Evolutionary conservation across 2,888 invertebrate genomes (phyloP), one percentile per base, ranked within the genome.

Genomic region (Steinernema carpocapsae): DNA sequence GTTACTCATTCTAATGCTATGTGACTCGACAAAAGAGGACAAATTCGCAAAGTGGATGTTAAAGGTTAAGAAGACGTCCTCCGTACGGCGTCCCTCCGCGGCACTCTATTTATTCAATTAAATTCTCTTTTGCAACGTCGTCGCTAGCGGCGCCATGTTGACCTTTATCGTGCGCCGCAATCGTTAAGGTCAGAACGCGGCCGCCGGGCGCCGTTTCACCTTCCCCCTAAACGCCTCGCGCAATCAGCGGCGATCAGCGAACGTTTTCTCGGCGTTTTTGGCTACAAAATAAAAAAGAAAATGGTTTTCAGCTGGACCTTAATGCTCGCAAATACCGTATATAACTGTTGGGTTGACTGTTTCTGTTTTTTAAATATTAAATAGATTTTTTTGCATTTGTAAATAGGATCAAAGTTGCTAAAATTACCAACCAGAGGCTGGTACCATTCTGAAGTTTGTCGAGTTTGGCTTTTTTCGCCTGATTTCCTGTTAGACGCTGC

Each of bases 151-250:
- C 64, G 32, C 64, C 64, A 19, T 26, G 29, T 64, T 64, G 64
- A 64, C 64, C 64, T 64, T 64, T 64, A 64, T 64, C 32, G 64
- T 32, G 37, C 64, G 64, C 64, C 64, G 64, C 64, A 64, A 64
- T 64, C 64, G 64, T 64, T 29, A 64, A 64, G 64, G 64, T 64
- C 64, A 32, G 17, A 32, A 64, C 14, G 37, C 64, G 12, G 26
- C 64, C 37, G 37, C 17, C 64, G 64, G 29, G 26, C 32, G 32
- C 29, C 64, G 22, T 64, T 64, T 64, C 2, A 32, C 29, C 64
- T 56, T 19, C 26, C 56, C 22, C 14, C 56, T 12, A 64, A 64
- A 64, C 29, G 64, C 32, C 64, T 48, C n/a, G 2, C 14, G 48
- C 48, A 48, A 19, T 37, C 37, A 37, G 48, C 48, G 48, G 48